A percentile compares a stretch with the other conserved stretches of the same genome.
phyloP scores from a whole-genome alignment of 2,888 invertebrate genomes.

The Tribolium freemani region DNA sequence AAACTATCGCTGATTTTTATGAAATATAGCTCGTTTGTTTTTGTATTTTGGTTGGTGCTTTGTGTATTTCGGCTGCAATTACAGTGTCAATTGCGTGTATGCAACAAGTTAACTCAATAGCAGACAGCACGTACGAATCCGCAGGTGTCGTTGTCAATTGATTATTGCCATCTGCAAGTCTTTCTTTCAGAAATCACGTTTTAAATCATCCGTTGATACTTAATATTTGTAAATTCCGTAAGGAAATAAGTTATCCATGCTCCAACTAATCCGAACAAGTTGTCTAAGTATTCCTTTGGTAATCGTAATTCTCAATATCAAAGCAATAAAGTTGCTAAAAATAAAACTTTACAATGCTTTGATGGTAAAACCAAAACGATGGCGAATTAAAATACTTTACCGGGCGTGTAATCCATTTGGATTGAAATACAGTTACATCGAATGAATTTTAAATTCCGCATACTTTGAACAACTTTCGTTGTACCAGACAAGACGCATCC shows the following conservation, averaged over 20 bases:
- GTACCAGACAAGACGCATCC: conserved; percentile 39
- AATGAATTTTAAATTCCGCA: conserved; percentile 55
- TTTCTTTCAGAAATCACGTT: background rate
- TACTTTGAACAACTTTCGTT: conserved; percentile 40
- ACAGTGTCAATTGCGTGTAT: background rate
- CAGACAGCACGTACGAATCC: background rate
- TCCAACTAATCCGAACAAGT: conserved; percentile 32
- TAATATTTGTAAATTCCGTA: conserved; percentile 4
- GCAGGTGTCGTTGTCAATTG: background rate
- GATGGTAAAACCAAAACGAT: conserved; percentile 54
- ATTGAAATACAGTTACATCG: conserved; percentile 61
- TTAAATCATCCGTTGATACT: conserved; percentile 13
- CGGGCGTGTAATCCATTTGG: conserved; percentile 60
- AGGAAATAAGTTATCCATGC: conserved; percentile 14
- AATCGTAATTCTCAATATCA: conserved; percentile 45
- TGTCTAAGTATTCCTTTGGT: conserved; percentile 29
- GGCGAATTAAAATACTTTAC: conserved; percentile 59
- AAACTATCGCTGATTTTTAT: conserved; percentile 2
- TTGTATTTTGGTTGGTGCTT: background rate
- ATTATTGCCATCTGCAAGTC: background rate
- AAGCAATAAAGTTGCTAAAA: conserved; percentile 49
- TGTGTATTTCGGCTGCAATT: background rate
- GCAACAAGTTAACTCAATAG: background rate
- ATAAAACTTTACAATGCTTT: conserved; percentile 54
- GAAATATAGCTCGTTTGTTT: background rate